Percentiles rank a stretch among this genome's conserved stretches.
These are phyloP conservation scores for Silurus glanis DNA, from an alignment of 2,113 vertebrate genomes.

Conservation along the genomic window DNA sequence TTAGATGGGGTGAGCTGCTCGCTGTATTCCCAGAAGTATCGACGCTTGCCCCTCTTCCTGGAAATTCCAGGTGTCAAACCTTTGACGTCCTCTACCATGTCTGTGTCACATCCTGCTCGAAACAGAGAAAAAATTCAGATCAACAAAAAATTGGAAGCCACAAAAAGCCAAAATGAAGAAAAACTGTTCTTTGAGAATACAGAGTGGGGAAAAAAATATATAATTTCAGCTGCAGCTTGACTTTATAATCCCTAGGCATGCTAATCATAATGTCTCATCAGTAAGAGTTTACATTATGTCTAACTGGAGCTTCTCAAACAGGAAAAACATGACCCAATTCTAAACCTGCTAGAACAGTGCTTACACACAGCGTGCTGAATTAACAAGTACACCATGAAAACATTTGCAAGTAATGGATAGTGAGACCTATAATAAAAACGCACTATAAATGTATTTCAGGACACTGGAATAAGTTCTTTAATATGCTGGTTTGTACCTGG, in stretches of 20 bases:
- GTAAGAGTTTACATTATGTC: background rate
- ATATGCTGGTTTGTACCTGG: slow-evolving; percentile 76
- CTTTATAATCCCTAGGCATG: background rate
- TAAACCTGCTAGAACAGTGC: background rate
- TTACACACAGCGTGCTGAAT: background rate
- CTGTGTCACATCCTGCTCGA: slow-evolving; percentile 87
- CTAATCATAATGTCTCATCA: background rate
- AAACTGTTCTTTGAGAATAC: background rate
- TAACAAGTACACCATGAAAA: background rate
- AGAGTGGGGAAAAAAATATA: background rate
- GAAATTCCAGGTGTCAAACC: slow-evolving; percentile 88
- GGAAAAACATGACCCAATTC: background rate
- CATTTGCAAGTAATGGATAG: background rate
- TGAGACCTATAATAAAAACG: background rate
- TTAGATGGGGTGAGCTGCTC: slow-evolving; percentile 91
- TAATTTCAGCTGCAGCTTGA: background rate
- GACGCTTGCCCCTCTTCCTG: slow-evolving; percentile 90
- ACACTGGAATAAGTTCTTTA: background rate
- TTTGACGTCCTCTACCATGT: slow-evolving; percentile 90
- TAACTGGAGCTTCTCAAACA: slow-evolving; percentile 1
- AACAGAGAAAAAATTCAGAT: background rate
- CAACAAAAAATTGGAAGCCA: background rate
- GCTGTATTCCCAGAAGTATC: slow-evolving; percentile 99
- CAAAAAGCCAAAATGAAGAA: background rate
- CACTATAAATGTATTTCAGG: background rate